phyloP scores from a whole-genome alignment of 2,888 invertebrate species.

The Cryptophagus acutangulus region DNA sequence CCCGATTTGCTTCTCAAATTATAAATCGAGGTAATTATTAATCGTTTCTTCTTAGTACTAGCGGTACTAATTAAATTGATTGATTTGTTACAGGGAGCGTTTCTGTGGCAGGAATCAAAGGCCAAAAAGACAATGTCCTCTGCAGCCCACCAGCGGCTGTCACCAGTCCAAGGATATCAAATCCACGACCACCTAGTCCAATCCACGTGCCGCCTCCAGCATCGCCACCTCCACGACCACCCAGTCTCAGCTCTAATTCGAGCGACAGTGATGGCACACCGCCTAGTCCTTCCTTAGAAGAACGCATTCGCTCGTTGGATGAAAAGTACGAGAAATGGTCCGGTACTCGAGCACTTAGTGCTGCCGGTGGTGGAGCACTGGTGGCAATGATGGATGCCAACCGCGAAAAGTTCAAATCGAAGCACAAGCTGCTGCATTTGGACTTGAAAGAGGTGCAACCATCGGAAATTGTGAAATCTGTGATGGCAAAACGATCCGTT shows the following conservation, averaged over 20 bases:
- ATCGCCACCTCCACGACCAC: slow-evolving; percentile 63
- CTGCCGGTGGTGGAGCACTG: slow-evolving; percentile 52
- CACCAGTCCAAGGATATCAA: slow-evolving; percentile 49
- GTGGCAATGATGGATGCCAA: slow-evolving; percentile 51
- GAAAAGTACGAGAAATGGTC: slow-evolving; percentile 92
- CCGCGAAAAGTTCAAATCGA: slow-evolving; percentile 55
- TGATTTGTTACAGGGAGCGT: slow-evolving; percentile 33
- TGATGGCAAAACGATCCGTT: slow-evolving; percentile 87
- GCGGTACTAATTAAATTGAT: too few species aligned
- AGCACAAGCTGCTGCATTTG: slow-evolving; percentile 72
- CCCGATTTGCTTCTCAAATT: slow-evolving; percentile 71
- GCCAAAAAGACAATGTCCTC: slow-evolving; percentile 41
- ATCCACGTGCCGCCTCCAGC: slow-evolving; percentile 54
- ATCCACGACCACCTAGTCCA: slow-evolving; percentile 42
- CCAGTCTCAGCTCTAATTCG: slow-evolving; percentile 70
- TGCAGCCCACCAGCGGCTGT: slow-evolving; percentile 48
- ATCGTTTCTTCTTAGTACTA: slow-evolving; percentile 40
- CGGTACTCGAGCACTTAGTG: slow-evolving; percentile 59
- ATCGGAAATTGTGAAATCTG: slow-evolving; percentile 88
- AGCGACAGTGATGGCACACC: slow-evolving; percentile 64
- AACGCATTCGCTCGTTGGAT: slow-evolving; percentile 85
- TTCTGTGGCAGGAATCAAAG: slow-evolving; percentile 47
- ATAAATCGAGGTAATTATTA: slow-evolving; percentile 29
- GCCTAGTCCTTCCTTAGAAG: slow-evolving; percentile 78
- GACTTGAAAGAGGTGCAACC: slow-evolving; percentile 67